A percentile compares a stretch with the other conserved stretches of the same genome.
Evolutionary conservation across 30 jellyfish, hydroid and myxozoan species (phyloP).

Genomic region (Haliclystus octoradiatus): DNA sequence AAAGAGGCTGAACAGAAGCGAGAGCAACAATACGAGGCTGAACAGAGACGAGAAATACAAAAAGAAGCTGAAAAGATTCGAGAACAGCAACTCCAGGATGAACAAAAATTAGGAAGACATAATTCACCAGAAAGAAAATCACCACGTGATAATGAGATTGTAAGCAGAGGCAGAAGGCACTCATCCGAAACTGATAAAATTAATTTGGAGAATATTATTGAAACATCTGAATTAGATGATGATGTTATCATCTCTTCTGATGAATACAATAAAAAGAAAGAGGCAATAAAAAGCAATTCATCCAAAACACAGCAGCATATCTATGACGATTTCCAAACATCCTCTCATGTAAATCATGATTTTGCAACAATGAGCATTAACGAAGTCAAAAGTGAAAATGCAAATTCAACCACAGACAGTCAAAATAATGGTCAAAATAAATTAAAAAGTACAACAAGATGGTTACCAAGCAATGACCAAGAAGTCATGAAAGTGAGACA

Average conservation of each 20-base stretch:
- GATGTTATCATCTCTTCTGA: not conserved
- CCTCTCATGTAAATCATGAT: no score
- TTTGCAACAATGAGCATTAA: not conserved
- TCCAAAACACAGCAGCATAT: not conserved
- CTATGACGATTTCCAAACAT: not conserved
- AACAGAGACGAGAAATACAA: no score
- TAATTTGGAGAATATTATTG: not conserved
- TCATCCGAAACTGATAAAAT: not conserved
- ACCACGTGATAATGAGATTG: not conserved
- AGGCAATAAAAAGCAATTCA: not conserved
- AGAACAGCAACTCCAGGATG: no score
- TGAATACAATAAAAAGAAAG: no score
- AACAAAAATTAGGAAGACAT: no score
- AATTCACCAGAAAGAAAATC: not conserved
- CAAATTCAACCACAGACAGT: not conserved
- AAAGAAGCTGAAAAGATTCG: no score
- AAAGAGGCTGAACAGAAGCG: no score
- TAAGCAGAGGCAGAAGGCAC: not conserved
- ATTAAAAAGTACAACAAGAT: conserved; percentile 36
- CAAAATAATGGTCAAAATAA: conserved; percentile 16
- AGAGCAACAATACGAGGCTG: no score
- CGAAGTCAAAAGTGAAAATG: not conserved
- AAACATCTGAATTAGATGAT: not conserved
- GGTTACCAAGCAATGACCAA: conserved; percentile 30
- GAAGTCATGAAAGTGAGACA: conserved; percentile 45